Base-by-base conservation (phyloP, 2,113 vertebrate species). In the Ascaphus truei region DNA sequence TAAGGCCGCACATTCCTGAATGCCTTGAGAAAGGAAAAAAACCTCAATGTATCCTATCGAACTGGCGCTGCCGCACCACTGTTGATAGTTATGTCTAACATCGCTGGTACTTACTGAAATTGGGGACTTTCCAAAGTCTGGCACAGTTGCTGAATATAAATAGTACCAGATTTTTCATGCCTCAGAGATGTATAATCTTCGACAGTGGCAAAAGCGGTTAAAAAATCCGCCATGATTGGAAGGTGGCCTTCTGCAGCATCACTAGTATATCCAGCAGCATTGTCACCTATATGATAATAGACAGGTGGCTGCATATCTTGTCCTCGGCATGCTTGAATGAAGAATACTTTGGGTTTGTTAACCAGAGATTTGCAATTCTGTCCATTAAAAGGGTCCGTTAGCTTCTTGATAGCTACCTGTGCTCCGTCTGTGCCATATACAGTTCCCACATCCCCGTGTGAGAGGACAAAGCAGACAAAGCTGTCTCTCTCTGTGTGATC, bases 111-210 rank as follows among this genome's bases (percentile, higher is more conserved):
- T 91, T 47, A 78, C 41, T 0, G 74, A 56, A 36, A 82, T 62
- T 75, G 83, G 37, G 63, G 73, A 1, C 0, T 3, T n/a, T 3
- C 0, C 62, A 95, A 78, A 69, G 87, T 85, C 0, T 5, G 5
- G 73, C 93, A 94, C 26, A 95, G 85, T 67, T 83, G 74, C 1
- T 94, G 92, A 73, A 94, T 82, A 72, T 91, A 95, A 77, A 90
- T 41, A 20, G 88, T 90, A 47, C 93, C 93, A 0, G 2, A 58
- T 2, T 0, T 0, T 0, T 0, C 3, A 23, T 3, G 8, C 69
- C 92, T 77, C 45, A 84, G 90, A 3, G 79, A 83, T 20, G 3
- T 12, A 43, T 7, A 86, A 0, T 83, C 62, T 15, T 79, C 73
- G 34, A 91, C 81, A 0, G 91, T 93, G 45, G 92, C 66, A 85